Evolutionary conservation across 2,888 invertebrate genomes (phyloP).

Genomic region (Noctuana brunneofusca): DNA sequence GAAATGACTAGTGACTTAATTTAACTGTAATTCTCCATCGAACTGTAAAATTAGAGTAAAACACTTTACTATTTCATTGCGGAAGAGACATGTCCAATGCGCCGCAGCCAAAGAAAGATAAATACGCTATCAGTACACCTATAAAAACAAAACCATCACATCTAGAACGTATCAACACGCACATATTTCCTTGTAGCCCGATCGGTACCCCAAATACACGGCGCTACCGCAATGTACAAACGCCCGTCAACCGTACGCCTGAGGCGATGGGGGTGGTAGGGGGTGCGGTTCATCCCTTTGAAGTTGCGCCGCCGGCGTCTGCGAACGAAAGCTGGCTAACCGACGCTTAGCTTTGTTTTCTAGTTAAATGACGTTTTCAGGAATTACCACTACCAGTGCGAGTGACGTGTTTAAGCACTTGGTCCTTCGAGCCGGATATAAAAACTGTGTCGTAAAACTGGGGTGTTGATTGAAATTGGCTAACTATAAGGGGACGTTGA

Average conservation of each 20-base stretch:
- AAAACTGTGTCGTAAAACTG: conserved; percentile 6
- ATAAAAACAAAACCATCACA: background rate
- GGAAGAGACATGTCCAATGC: no score
- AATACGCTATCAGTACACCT: background rate
- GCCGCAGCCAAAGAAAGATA: no score
- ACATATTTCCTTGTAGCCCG: conserved; percentile 48
- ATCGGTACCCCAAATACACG: conserved; percentile 67
- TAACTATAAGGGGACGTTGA: background rate
- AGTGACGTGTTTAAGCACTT: conserved; percentile 47
- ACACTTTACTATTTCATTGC: no score
- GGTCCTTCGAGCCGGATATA: conserved; percentile 37
- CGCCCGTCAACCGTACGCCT: conserved; percentile 59
- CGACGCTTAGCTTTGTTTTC: conserved; percentile 79
- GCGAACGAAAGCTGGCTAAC: conserved; percentile 75
- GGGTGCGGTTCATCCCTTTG: conserved; percentile 70
- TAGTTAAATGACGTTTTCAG: conserved; percentile 64
- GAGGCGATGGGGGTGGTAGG: conserved; percentile 47
- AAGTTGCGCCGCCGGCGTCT: conserved; percentile 74
- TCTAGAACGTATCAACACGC: conserved; percentile 16
- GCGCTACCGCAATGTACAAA: conserved; percentile 63
- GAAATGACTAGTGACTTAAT: no score
- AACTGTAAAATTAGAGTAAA: no score
- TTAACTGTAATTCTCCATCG: no score
- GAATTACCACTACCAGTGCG: conserved; percentile 55
- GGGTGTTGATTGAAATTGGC: conserved; percentile 7